Conservation (phyloP, 2,888 invertebrate genomes). For the Cactoblastis cactorum region DNA sequence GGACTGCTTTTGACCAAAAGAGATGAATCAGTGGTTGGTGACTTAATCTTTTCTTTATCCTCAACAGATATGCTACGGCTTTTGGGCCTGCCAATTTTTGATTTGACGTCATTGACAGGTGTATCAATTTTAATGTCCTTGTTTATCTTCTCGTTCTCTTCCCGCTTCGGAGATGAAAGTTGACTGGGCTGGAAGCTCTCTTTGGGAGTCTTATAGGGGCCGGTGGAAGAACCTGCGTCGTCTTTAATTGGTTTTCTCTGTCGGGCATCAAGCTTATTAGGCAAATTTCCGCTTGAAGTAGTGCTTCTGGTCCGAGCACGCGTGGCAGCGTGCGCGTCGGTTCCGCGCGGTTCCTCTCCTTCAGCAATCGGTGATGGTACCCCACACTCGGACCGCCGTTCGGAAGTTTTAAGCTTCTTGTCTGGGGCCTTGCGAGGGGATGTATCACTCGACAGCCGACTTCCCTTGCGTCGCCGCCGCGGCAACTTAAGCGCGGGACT, state of each 20-base stretch:
- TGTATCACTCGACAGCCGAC: constrained; percentile 56
- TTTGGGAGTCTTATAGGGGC: constrained; percentile 74
- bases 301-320: constrained; percentile 84
- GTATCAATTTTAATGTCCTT: constrained; percentile 56
- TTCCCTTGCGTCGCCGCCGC: constrained; percentile 60
- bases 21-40: constrained; percentile 25
- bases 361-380: constrained; percentile 85
- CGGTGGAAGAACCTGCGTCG: constrained; percentile 45
- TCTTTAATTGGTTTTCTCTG: constrained; percentile 72
- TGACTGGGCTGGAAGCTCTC: constrained; percentile 80
- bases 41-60: constrained; percentile 41
- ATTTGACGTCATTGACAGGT: constrained; percentile 42
- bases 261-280: constrained; percentile 80
- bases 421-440: constrained; percentile 83
- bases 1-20: constrained; percentile 41
- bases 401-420: constrained; percentile 92
- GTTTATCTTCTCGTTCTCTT: constrained; percentile 81
- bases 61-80: constrained; percentile 52
- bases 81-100: constrained; percentile 31
- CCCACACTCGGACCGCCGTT: constrained; percentile 86
- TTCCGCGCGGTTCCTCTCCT: constrained; percentile 85
- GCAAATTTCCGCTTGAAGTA: constrained; percentile 83
- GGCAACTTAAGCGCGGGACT: constrained; percentile 67
- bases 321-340: constrained; percentile 70
- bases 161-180: constrained; percentile 81